phyloP scores from a whole-genome alignment of 2,888 invertebrate genomes.

The Tipula confusa region DNA sequence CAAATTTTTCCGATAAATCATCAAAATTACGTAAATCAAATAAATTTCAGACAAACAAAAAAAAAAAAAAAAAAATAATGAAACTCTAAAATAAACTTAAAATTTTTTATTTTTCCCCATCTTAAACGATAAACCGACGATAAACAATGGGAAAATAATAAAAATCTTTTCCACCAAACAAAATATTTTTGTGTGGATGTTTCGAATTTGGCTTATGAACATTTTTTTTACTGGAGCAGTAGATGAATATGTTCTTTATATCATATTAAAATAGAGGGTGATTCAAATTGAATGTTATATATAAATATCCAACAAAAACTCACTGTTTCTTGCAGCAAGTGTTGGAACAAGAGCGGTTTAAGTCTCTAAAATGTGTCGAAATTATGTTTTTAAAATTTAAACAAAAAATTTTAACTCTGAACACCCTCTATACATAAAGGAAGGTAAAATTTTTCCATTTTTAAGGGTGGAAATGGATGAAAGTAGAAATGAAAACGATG shows the following conservation, averaged over 20 bases:
- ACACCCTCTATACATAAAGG: no score
- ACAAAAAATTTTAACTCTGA: no score
- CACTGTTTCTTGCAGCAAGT: no score
- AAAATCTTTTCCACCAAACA: conserved; percentile 6
- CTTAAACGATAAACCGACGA: not conserved
- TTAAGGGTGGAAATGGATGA: not conserved
- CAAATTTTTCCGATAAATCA: not conserved
- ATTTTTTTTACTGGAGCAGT: not conserved
- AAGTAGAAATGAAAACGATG: not conserved
- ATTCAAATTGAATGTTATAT: no score
- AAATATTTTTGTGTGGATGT: not conserved
- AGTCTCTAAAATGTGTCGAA: no score
- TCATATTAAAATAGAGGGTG: no score
- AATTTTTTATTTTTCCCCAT: conserved; percentile 13
- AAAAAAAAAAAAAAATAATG: no score
- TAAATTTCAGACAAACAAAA: no score
- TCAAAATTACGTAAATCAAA: not conserved
- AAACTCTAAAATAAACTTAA: not conserved
- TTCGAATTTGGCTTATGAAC: not conserved
- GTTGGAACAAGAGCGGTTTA: no score
- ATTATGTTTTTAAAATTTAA: no score
- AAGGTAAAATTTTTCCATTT: not conserved
- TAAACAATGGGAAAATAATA: not conserved
- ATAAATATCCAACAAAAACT: no score
- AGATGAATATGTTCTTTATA: not conserved